These are phyloP conservation scores for Myrmecobius fasciatus DNA, from an alignment of 2,113 vertebrate genomes.

Conservation along the genomic window DNA sequence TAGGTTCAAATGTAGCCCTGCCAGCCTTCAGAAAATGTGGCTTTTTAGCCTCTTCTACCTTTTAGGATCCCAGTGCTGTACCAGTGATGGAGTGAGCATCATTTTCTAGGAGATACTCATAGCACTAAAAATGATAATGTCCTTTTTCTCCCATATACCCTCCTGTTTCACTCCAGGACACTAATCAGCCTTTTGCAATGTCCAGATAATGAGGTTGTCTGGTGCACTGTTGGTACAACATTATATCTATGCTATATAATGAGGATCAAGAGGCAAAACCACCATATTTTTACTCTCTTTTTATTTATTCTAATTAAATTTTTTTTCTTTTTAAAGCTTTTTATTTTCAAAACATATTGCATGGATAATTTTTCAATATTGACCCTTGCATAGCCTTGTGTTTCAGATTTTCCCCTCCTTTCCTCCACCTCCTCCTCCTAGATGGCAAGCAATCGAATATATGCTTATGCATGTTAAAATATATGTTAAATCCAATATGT, in stretches of 20 bases:
- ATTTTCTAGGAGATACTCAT: neutral
- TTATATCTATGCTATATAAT: neutral
- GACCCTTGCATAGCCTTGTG: too few relatives aligned
- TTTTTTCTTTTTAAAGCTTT: too few relatives aligned
- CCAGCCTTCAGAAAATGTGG: neutral
- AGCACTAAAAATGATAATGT: neutral
- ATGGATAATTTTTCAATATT: too few relatives aligned
- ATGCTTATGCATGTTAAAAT: too few relatives aligned
- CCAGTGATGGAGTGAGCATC: neutral
- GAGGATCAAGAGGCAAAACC: neutral
- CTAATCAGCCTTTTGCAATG: rapidly evolving
- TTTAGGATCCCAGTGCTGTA: neutral
- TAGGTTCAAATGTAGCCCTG: neutral
- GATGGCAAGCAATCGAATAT: too few relatives aligned
- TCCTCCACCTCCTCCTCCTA: too few relatives aligned
- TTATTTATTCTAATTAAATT: too few relatives aligned
- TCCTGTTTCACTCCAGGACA: neutral
- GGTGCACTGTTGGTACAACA: neutral
- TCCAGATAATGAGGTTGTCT: neutral
- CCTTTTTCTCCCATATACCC: neutral
- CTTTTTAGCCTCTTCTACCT: neutral
- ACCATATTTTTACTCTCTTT: neutral
- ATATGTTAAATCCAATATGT: too few relatives aligned
- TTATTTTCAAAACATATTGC: too few relatives aligned
- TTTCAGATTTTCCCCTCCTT: too few relatives aligned